Evolutionary conservation across 1,140 invertebrate species (phyloP).

Genomic region (Nilaparvata lugens): DNA sequence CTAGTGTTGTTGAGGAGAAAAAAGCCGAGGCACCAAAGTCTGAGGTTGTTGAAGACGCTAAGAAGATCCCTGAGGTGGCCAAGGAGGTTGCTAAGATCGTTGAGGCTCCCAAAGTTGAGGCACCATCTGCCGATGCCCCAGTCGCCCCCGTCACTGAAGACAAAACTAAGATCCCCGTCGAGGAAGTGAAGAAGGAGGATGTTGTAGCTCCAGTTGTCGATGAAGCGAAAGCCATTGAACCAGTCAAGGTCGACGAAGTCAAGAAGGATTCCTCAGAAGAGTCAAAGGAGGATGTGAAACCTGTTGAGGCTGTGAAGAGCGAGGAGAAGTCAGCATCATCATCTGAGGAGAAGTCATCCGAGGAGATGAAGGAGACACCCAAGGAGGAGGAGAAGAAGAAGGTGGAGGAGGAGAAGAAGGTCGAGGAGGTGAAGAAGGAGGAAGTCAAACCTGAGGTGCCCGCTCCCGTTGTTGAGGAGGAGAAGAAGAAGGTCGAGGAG

Average conservation of each 20-base stretch:
- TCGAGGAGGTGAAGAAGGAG: neutral
- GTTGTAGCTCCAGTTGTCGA: neutral
- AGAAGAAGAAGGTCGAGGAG: too few species aligned
- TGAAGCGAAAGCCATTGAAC: neutral
- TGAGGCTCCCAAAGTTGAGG: neutral
- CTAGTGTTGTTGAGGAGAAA: neutral
- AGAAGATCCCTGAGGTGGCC: neutral
- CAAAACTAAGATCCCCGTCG: neutral
- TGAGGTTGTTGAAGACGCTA: neutral
- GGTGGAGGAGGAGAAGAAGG: neutral
- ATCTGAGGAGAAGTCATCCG: neutral
- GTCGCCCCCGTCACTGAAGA: neutral
- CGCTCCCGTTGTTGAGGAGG: too few species aligned
- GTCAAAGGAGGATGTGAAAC: neutral
- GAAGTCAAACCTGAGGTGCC: neutral
- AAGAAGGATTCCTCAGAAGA: neutral
- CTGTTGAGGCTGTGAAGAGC: neutral
- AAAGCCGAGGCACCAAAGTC: neutral
- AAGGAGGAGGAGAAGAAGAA: neutral
- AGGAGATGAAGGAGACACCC: neutral
- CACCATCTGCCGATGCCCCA: neutral
- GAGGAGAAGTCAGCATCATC: neutral
- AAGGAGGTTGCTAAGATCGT: neutral
- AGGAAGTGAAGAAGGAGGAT: neutral
- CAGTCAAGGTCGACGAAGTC: neutral